These are phyloP conservation scores for Platycnemis pennipes DNA, from an alignment of 2,888 invertebrate genomes.

Conservation along the genomic window DNA sequence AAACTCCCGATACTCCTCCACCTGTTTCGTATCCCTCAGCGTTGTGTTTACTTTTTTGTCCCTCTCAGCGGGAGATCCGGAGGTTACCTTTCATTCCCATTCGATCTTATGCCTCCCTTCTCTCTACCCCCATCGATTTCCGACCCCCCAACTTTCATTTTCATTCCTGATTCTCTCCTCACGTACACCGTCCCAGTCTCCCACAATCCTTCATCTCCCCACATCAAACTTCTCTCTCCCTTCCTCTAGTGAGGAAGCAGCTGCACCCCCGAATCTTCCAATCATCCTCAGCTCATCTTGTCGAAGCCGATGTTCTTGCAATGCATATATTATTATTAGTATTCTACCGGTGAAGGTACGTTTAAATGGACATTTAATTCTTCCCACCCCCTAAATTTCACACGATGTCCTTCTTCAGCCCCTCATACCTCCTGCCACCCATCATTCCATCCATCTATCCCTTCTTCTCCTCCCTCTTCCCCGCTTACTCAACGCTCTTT, in stretches of 20 bases:
- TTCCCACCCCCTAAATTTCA: too few species aligned
- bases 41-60: conserved; percentile 8
- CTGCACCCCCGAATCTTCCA: neutral
- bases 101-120: neutral
- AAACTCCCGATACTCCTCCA: neutral
- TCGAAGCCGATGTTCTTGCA: neutral
- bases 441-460: too few species aligned
- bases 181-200: neutral
- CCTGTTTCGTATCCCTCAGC: neutral
- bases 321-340: too few species aligned
- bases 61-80: neutral
- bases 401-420: too few species aligned
- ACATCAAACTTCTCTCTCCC: neutral
- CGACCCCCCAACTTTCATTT: neutral
- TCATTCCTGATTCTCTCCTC: neutral
- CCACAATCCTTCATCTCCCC: neutral
- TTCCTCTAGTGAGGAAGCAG: too few species aligned
- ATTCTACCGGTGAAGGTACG: too few species aligned
- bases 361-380: too few species aligned
- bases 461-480: too few species aligned
- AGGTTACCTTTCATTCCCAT: neutral
- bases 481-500: too few species aligned
- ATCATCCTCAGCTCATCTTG: neutral
- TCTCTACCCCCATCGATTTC: neutral
- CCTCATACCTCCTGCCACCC: too few species aligned